Conservation (phyloP, 2,113 vertebrate species). For the Calypte anna region DNA sequence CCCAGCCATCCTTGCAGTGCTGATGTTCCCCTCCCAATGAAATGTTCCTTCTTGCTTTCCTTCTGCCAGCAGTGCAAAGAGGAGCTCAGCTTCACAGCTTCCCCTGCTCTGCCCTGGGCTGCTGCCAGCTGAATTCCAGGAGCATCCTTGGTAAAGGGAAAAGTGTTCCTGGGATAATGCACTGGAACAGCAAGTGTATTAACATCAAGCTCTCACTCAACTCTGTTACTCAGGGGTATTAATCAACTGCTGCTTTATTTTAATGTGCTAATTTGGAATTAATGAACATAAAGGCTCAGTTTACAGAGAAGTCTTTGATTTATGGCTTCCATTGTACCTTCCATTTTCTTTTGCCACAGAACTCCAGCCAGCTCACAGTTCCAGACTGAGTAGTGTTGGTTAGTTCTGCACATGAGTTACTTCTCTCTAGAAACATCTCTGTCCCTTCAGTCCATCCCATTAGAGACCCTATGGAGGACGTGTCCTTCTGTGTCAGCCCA, state of each 20-base stretch:
- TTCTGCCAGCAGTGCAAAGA: background rate
- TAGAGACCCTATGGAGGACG: accelerated
- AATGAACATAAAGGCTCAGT: constrained; percentile 55
- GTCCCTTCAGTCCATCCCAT: background rate
- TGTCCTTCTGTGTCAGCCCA: background rate
- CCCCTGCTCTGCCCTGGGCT: background rate
- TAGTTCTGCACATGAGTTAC: background rate
- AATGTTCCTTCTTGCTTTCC: background rate
- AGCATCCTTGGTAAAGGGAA: background rate
- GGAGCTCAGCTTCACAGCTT: background rate
- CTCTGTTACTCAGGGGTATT: constrained; percentile 45
- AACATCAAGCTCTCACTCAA: constrained; percentile 26
- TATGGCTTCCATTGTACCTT: constrained; percentile 16
- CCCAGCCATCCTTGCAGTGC: background rate
- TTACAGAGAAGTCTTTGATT: constrained; percentile 43
- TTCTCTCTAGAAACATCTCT: background rate
- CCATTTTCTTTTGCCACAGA: background rate
- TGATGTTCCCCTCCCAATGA: background rate
- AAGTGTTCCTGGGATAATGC: background rate
- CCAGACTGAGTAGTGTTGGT: background rate
- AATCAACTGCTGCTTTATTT: constrained; percentile 67
- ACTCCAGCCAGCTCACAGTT: background rate
- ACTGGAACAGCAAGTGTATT: constrained; percentile 33
- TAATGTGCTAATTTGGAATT: constrained; percentile 52
- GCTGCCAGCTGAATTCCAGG: background rate